Evolutionary conservation across 2,113 vertebrate species (phyloP).

Genomic region (Gadus chalcogrammus): DNA sequence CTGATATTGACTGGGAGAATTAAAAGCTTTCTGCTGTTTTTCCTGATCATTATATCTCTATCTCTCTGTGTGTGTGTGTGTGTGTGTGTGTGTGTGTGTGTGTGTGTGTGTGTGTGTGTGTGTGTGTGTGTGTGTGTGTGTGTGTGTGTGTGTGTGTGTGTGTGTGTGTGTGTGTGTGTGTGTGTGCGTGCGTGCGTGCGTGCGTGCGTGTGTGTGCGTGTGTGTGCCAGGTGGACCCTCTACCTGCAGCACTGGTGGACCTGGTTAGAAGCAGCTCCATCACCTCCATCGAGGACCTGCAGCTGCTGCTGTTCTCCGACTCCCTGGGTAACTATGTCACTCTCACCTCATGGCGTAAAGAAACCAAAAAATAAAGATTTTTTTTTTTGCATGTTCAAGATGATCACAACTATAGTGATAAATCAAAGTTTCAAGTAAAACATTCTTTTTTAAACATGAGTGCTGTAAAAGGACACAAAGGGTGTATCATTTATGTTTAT

Average conservation of each 20-base stretch:
- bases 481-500: background rate
- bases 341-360: too few species aligned
- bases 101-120: background rate
- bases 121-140: background rate
- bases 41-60: background rate
- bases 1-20: background rate
- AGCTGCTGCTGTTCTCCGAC: conserved; percentile 87
- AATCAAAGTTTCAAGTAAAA: background rate
- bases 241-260: conserved; percentile 91
- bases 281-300: conserved; percentile 88
- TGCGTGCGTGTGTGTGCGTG: conserved; percentile 9
- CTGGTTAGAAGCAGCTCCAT: conserved; percentile 86
- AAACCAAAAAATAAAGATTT: background rate
- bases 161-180: background rate
- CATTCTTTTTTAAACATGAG: background rate
- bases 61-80: background rate
- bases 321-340: conserved; percentile 83
- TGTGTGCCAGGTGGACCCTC: conserved; percentile 81
- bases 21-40: background rate
- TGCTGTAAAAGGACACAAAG: background rate
- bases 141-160: too few species aligned
- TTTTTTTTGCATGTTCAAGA: background rate
- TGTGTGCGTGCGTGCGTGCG: background rate
- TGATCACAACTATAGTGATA: background rate
- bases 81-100: conserved; percentile 20